Base-by-base conservation (phyloP, 2,113 vertebrate genomes). In the Aythya baeri region DNA sequence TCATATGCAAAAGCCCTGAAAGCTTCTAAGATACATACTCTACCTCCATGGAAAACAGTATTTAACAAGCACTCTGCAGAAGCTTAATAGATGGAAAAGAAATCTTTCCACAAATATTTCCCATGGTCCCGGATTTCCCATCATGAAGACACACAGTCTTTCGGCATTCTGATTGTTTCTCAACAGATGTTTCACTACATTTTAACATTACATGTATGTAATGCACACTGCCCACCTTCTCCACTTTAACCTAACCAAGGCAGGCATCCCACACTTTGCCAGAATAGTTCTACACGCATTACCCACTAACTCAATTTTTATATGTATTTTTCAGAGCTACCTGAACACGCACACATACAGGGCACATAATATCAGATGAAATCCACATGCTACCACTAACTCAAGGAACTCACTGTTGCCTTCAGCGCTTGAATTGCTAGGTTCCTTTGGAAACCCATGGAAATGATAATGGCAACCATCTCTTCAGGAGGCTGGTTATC, bases 381-480 rank as follows among this genome's bases (percentile, higher is more conserved):
- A 66, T 5, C 17, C 79, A 72, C 66, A 27, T 50, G 84, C 31
- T 71, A 75, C 36, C 43, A 49, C 8, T 21, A 90, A 49, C 27
- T 26, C 68, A 66, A 9, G 26, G 12, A 26, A 98, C 99, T 98
- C 97, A 99, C 99, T 61, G 98, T 99, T 89, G 99, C 98, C 96
- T 98, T 98, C 27, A 99, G 97, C 0, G 99, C 99, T 49, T 97
- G 98, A 89, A 99, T 97, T n/a, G 98, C 98, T 89, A 99, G 97
- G 94, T 95, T 97, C 88, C 99, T 98, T 58, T 99, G 99, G 97
- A 99, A 99, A 88, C 99, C 99, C 99, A 99, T 99, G 32, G 99
- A 99, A 27, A 98, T 98, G 54, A 99, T 99, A 82, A 99, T 99
- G 89, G 99, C 97, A 43, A 99, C 94, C 74, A 98, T 99, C 96